Percentiles rank a stretch among this genome's conserved stretches.
phyloP scores from a whole-genome alignment of 2,888 invertebrate genomes.

The Lasioglossum marginatum region DNA sequence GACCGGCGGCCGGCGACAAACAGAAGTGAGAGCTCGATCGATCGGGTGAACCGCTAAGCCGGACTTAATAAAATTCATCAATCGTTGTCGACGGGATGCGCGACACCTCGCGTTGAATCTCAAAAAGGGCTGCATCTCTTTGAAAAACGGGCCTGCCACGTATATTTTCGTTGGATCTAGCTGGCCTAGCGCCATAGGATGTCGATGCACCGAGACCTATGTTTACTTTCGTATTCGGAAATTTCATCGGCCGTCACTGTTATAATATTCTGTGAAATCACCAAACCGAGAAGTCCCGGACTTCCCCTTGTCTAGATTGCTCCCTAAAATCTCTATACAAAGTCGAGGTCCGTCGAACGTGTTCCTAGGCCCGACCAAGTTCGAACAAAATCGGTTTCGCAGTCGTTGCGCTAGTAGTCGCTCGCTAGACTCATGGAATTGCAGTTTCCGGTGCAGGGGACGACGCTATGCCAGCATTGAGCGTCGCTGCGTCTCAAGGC shows the following conservation, averaged over 20 bases:
- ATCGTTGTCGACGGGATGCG: background rate
- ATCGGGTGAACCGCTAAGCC: background rate
- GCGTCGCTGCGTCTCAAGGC: constrained; percentile 84
- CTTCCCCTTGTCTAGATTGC: background rate
- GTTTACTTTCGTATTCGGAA: background rate
- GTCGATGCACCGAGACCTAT: background rate
- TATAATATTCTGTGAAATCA: background rate
- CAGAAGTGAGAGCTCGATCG: background rate
- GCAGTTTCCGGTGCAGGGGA: constrained; percentile 62
- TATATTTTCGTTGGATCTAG: background rate
- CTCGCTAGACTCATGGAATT: constrained; percentile 33
- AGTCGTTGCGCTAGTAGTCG: background rate
- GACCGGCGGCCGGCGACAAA: background rate
- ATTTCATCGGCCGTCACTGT: background rate
- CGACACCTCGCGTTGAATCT: background rate
- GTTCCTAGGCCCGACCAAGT: background rate
- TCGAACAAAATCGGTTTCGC: background rate
- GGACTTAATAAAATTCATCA: constrained; percentile 5
- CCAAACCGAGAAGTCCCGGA: background rate
- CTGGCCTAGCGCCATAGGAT: background rate
- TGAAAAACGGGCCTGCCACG: background rate
- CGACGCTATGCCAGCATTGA: constrained; percentile 77
- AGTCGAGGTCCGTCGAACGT: background rate
- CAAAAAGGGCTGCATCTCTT: background rate
- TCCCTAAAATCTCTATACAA: background rate